Base-by-base conservation (phyloP, 2,113 vertebrate species). In the Solea senegalensis region DNA sequence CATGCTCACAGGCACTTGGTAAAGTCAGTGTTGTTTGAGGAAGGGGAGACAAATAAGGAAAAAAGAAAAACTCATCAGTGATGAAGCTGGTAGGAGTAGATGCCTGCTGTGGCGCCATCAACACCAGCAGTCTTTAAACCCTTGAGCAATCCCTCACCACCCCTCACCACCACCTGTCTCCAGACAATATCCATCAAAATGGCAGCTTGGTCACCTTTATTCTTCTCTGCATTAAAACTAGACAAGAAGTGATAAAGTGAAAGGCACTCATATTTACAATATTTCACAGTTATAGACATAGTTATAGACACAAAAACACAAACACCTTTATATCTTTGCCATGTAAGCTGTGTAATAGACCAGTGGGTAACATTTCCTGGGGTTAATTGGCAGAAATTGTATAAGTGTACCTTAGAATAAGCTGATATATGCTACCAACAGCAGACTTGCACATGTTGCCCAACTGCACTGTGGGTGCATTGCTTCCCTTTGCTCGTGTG, bases 61-160 rank as follows among this genome's bases (percentile, higher is more conserved):
- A 44, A 73, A 76, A 14, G n/a, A n/a, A 44, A 73, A 76, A 14
- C 11, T 68, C 72, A 88, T 83, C 72, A 84, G 63, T 44, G 45
- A 50, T 0, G 1, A 55, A 12, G 27, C 11, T 12, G 49, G 62
- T 27, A 53, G 70, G 44, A 8, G 21, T 16, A n/a, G 13, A 12
- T 61, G 59, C 67, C 62, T 66, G 77, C 76, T 61, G 77, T 43
- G 69, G 78, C 55, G 65, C 78, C 49, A 43, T 84, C 81, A 78
- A 73, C 48, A 27, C 49, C 74, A 61, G 40, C 57, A 63, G 84
- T 70, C 74, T 83, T 75, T 50, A 82, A 76, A 67, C 70, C 85
- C 65, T 75, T 52, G 46, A 79, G 78, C 65, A 76, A 21, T 56
- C 74, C 44, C 26, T 44, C 52, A 76, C 34, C 61, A 78, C 13